Evolutionary conservation across 2,113 vertebrate species (phyloP).

Genomic region (Helogale parvula): DNA sequence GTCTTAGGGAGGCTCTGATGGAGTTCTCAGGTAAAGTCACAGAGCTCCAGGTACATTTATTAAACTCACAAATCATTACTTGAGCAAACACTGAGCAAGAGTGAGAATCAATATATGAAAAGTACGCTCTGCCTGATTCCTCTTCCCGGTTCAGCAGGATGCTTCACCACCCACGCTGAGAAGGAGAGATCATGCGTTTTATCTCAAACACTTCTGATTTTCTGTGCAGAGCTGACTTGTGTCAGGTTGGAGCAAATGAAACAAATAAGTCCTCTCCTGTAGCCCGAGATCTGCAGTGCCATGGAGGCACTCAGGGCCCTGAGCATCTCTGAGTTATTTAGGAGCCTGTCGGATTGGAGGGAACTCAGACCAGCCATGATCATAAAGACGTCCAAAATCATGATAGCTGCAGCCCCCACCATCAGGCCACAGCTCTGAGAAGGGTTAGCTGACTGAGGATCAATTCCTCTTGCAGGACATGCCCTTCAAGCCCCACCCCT

Average conservation of each 20-base stretch:
- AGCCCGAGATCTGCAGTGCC: not conserved
- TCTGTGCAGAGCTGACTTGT: not conserved
- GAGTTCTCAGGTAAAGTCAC: not conserved
- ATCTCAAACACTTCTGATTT: not conserved
- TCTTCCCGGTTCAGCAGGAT: not conserved
- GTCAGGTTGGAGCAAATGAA: not conserved
- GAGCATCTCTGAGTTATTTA: not conserved
- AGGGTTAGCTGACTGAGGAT: not conserved
- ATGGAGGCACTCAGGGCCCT: not conserved
- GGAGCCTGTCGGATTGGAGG: not conserved
- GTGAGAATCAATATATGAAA: not conserved
- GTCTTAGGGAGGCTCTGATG: not conserved
- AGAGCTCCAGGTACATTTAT: not conserved
- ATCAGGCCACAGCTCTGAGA: not conserved
- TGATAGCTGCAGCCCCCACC: not conserved
- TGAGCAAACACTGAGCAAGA: not conserved
- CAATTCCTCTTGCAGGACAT: not conserved
- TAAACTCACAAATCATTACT: constrained; percentile 19
- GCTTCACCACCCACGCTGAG: not conserved
- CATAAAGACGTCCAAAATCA: not conserved
- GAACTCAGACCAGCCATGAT: not conserved
- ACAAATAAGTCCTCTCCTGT: not conserved
- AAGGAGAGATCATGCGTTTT: not conserved
- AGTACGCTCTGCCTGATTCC: not conserved
- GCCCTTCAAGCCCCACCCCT: not conserved